A percentile compares a stretch with the other conserved stretches of the same genome.
These are phyloP conservation scores for Enteromius argenteus DNA, from an alignment of 2,797 vertebrate species.

Conservation along the genomic window DNA sequence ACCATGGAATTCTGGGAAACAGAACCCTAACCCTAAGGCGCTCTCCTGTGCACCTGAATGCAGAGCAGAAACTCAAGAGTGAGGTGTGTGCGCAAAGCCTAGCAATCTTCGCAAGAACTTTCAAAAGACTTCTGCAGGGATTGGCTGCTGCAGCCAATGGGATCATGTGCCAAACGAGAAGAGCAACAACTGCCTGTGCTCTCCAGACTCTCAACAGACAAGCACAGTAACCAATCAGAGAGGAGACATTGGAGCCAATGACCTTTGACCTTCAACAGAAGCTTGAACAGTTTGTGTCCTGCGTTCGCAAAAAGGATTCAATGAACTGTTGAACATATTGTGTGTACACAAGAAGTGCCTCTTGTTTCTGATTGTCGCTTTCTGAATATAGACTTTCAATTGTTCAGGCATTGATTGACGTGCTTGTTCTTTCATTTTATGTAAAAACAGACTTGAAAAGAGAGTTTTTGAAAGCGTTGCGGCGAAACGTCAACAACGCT, in stretches of 20 bases:
- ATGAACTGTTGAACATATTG: slow-evolving; percentile 50
- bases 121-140: slow-evolving; percentile 67
- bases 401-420: slow-evolving; percentile 26
- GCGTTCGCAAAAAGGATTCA: slow-evolving; percentile 47
- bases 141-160: slow-evolving; percentile 68
- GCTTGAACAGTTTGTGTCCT: slow-evolving; percentile 31
- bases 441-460: slow-evolving; percentile 35
- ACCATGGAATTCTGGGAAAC: slow-evolving; percentile 63
- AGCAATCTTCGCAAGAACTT: slow-evolving; percentile 70
- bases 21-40: slow-evolving; percentile 49
- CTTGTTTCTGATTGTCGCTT: slow-evolving; percentile 73
- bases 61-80: slow-evolving; percentile 21
- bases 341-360: slow-evolving; percentile 76
- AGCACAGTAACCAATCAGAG: slow-evolving; percentile 67
- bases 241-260: slow-evolving; percentile 58
- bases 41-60: slow-evolving; percentile 48
- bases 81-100: slow-evolving; percentile 30
- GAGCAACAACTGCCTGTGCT: slow-evolving; percentile 48
- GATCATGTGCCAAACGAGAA: slow-evolving; percentile 75
- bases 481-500: slow-evolving; percentile 34
- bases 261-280: slow-evolving; percentile 40
- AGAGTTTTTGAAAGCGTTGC: slow-evolving; percentile 44
- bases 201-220: slow-evolving; percentile 70
- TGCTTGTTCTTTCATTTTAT: slow-evolving; percentile 48
- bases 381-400: slow-evolving; percentile 64